Percentiles rank a stretch among this genome's conserved stretches.
phyloP scores from a whole-genome alignment of 2,888 invertebrate genomes.

The Caenorhabditis sulstoni region DNA sequence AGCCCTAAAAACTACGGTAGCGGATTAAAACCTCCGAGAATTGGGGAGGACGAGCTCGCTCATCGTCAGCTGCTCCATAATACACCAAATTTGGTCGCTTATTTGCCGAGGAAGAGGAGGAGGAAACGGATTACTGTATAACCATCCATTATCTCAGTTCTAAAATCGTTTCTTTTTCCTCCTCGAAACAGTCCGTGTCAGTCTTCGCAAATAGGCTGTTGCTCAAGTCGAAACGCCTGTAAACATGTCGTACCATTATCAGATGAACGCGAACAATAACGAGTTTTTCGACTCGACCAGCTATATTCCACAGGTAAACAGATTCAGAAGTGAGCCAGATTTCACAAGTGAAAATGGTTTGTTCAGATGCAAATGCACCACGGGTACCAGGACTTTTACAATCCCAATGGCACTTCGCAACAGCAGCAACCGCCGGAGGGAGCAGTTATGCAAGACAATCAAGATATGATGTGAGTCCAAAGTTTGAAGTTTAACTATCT shows the following conservation, averaged over 20 bases:
- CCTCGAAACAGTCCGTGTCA: too few species aligned
- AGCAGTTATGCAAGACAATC: constrained; percentile 4
- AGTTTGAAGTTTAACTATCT: too few species aligned
- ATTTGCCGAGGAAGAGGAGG: constrained; percentile 10
- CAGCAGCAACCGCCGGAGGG: constrained; percentile 11
- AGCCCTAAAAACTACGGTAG: constrained; percentile 15
- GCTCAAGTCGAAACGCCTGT: too few species aligned
- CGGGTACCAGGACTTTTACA: constrained; percentile 51
- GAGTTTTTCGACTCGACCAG: constrained; percentile 48
- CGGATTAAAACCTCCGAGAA: constrained; percentile 38
- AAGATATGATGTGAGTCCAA: background rate
- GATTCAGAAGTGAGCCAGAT: too few species aligned
- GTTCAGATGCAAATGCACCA: constrained; percentile 51
- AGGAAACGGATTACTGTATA: constrained; percentile 38
- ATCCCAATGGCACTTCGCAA: constrained; percentile 20
- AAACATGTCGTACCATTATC: constrained; percentile 56
- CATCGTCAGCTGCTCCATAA: constrained; percentile 4
- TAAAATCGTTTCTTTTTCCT: background rate
- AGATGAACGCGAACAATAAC: constrained; percentile 20
- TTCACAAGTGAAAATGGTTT: background rate
- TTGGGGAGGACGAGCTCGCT: too few species aligned
- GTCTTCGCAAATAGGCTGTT: background rate
- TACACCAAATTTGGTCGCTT: constrained; percentile 4
- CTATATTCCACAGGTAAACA: constrained; percentile 51
- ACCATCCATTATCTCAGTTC: constrained; percentile 23